phyloP scores from a whole-genome alignment of 1,140 invertebrate species.

The Brachionus paranguensis region DNA sequence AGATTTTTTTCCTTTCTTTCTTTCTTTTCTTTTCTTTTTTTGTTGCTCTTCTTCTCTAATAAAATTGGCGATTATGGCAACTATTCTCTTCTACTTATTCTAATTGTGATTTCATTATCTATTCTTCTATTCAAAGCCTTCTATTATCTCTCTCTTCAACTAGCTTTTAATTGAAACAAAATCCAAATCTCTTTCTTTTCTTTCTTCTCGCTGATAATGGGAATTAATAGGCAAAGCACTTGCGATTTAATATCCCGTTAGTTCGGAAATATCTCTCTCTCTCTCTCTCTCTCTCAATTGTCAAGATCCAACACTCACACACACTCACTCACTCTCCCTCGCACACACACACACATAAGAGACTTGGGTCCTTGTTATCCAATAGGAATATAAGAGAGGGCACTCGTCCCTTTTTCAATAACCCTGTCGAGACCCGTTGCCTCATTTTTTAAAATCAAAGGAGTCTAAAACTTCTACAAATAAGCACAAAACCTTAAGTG shows the following conservation, averaged over 20 bases:
- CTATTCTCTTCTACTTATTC: neutral
- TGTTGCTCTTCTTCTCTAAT: neutral
- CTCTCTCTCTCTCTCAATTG: too few species aligned
- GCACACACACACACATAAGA: too few species aligned
- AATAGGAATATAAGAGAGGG: too few species aligned
- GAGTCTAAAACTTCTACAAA: too few species aligned
- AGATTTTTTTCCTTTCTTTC: neutral
- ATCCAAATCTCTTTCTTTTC: neutral
- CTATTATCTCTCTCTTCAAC: neutral
- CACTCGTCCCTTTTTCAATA: too few species aligned
- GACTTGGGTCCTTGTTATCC: too few species aligned
- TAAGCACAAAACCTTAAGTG: too few species aligned
- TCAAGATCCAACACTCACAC: too few species aligned
- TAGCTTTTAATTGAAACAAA: constrained; percentile 15
- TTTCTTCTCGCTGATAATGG: neutral
- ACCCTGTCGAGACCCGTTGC: too few species aligned
- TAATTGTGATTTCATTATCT: neutral
- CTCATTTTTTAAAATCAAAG: too few species aligned
- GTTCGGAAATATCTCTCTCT: neutral
- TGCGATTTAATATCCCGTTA: constrained; percentile 5
- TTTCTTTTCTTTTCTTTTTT: neutral
- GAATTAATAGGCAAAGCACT: neutral
- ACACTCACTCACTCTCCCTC: too few species aligned
- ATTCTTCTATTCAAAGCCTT: neutral
- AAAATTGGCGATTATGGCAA: constrained; percentile 1